A percentile compares a stretch with the other conserved stretches of the same genome.
Conservation (phyloP, 2,113 vertebrate genomes). For the Sturnira hondurensis region DNA sequence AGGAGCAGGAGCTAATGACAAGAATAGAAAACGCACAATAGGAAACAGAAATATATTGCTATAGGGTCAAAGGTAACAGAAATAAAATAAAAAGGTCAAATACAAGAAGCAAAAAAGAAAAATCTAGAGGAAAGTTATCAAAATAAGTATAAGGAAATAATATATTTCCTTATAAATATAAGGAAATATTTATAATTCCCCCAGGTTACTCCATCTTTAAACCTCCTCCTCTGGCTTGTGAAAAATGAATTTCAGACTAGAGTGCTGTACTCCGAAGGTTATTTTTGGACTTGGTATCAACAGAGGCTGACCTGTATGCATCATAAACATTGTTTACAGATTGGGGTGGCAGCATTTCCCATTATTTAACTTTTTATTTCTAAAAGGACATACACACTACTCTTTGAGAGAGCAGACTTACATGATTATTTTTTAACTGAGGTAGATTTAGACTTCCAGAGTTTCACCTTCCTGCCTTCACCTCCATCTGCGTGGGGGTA, state of each 20-base stretch:
- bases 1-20: not conserved
- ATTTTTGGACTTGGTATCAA: not conserved
- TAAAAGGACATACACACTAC: not conserved
- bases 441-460: not conserved
- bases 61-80: not conserved
- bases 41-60: not conserved
- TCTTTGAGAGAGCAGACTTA: not conserved
- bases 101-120: not conserved
- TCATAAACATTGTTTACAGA: not conserved
- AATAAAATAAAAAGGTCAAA: slow-evolving; percentile 9
- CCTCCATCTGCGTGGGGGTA: not conserved
- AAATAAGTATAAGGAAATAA: no score
- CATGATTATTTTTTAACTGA: not conserved
- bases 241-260: not conserved
- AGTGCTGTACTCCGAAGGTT: not conserved
- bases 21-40: not conserved
- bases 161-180: no score
- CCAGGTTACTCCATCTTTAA: not conserved
- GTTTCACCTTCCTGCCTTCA: not conserved
- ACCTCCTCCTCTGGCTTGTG: not conserved
- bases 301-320: not conserved
- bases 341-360: not conserved
- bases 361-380: not conserved
- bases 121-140: not conserved
- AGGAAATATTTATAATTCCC: not conserved